Percentiles rank a stretch among this genome's conserved stretches.
These are phyloP conservation scores for Drosophila emarginata DNA, from an alignment of 2,888 invertebrate species.

Conservation along the genomic window DNA sequence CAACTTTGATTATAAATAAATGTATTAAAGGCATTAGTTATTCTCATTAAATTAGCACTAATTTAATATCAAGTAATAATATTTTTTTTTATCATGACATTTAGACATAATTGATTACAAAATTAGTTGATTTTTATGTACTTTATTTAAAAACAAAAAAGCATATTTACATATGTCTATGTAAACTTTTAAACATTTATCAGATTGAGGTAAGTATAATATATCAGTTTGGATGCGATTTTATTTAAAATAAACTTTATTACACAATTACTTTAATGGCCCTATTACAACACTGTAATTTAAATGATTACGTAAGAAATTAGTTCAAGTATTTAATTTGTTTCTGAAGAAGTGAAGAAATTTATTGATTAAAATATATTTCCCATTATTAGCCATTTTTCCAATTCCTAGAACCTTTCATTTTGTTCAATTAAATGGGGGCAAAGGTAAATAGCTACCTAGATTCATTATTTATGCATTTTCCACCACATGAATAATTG, in stretches of 20 bases:
- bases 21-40: not conserved
- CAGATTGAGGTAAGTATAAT: too few relatives aligned
- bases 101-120: not conserved
- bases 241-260: too few relatives aligned
- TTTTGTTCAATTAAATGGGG: not conserved
- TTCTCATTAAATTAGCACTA: not conserved
- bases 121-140: too few relatives aligned
- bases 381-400: not conserved
- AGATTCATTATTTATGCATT: slow-evolving; percentile 64
- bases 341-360: not conserved
- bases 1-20: not conserved
- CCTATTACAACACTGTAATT: too few relatives aligned
- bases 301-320: too few relatives aligned
- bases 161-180: too few relatives aligned
- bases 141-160: too few relatives aligned
- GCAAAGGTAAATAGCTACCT: not conserved
- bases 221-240: too few relatives aligned
- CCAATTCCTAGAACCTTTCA: not conserved
- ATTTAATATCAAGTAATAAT: not conserved
- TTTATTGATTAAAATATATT: not conserved
- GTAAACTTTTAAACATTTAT: too few relatives aligned
- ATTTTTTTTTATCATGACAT: not conserved
- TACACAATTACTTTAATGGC: too few relatives aligned
- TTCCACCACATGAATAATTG: slow-evolving; percentile 60
- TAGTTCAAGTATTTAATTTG: not conserved